Evolutionary conservation across 2,888 invertebrate species (phyloP).

Genomic region (Pristionchus mayeri): DNA sequence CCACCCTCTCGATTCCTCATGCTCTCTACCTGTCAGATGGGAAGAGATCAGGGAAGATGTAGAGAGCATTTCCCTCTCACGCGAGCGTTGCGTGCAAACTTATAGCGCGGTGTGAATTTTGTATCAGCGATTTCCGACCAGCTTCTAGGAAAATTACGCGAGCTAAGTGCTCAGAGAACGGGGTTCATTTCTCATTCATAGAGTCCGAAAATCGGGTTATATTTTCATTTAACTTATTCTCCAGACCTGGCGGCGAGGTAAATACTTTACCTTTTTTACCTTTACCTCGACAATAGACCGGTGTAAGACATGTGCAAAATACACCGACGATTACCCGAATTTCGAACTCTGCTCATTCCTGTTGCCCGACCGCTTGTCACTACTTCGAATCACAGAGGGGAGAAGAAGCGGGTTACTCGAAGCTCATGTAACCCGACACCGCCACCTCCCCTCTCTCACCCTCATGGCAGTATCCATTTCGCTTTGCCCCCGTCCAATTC

Average conservation of each 20-base stretch:
- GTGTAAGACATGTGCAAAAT: no score
- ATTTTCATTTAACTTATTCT: no score
- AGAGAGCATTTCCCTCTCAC: not conserved
- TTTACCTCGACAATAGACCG: no score
- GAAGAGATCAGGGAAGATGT: not conserved
- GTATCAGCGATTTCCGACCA: no score
- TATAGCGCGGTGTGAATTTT: not conserved
- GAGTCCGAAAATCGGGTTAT: no score
- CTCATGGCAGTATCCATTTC: not conserved
- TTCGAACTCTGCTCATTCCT: not conserved
- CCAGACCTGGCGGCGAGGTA: no score
- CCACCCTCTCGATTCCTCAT: not conserved
- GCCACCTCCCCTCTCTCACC: not conserved
- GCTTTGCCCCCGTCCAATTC: not conserved
- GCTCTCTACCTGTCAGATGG: not conserved
- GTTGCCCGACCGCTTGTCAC: slow-evolving; percentile 2
- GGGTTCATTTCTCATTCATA: no score
- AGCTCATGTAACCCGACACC: slow-evolving; percentile 26
- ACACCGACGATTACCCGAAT: no score
- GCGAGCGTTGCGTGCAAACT: not conserved
- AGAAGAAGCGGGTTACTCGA: not conserved
- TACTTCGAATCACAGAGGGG: not conserved
- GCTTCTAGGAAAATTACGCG: no score
- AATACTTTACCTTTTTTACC: no score
- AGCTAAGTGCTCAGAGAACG: no score